phyloP scores from a whole-genome alignment of 2,113 vertebrate species.

The Nematolebias whitei region DNA sequence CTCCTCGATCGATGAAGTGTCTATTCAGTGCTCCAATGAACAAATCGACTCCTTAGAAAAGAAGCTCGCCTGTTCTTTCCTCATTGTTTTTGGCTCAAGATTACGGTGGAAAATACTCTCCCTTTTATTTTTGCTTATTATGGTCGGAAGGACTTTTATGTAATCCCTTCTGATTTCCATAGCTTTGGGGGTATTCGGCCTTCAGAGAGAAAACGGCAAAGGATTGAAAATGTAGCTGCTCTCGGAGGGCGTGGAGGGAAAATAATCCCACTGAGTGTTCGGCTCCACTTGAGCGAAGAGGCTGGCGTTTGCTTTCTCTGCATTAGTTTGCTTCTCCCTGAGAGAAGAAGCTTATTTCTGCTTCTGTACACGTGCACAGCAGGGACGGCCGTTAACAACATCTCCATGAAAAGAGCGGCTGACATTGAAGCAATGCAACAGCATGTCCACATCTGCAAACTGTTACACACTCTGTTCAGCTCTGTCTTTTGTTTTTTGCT shows the following conservation, averaged over 20 bases:
- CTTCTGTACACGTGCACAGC: constrained; percentile 37
- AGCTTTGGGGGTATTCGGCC: constrained; percentile 34
- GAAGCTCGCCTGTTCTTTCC: constrained; percentile 3
- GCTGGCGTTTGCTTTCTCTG: neutral
- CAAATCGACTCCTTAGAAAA: constrained; percentile 48
- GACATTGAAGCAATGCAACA: constrained; percentile 18
- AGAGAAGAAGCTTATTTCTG: constrained; percentile 41
- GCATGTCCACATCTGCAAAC: neutral
- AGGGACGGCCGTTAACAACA: constrained; percentile 27
- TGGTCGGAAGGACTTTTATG: neutral
- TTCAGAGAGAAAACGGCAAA: constrained; percentile 24
- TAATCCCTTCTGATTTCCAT: constrained; percentile 33
- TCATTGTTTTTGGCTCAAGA: constrained; percentile 6
- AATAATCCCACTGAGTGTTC: constrained; percentile 48
- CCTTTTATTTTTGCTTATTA: neutral
- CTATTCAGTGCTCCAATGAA: constrained; percentile 43
- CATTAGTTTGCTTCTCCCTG: neutral
- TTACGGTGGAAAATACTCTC: constrained; percentile 35
- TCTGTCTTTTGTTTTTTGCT: neutral
- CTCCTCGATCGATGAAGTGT: constrained; percentile 60
- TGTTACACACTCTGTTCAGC: neutral
- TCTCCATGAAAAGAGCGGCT: constrained; percentile 38
- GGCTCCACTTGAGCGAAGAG: constrained; percentile 21
- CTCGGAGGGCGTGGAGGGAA: constrained; percentile 19
- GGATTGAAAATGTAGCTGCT: constrained; percentile 46